phyloP scores from a whole-genome alignment of 1,140 invertebrate species.

The Drosophila kurseongensis region DNA sequence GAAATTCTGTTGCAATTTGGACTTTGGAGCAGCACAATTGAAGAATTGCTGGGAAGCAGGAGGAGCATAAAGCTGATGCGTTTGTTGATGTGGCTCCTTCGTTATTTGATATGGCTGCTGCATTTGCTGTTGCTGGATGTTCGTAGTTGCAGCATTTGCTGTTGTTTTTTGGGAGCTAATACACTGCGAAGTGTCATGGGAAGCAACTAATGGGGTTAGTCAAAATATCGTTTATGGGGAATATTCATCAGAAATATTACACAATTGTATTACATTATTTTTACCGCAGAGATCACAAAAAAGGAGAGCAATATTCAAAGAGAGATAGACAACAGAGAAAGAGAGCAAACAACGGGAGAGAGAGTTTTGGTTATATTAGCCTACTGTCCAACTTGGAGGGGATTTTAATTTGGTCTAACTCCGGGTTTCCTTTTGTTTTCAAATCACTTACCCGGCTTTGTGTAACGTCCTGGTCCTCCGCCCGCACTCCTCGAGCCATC shows the following conservation, averaged over 20 bases:
- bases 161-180: slow-evolving; percentile 52
- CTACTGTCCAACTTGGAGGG: slow-evolving; percentile 37
- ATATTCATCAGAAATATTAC: slow-evolving; percentile 4
- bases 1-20: slow-evolving; percentile 84
- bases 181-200: slow-evolving; percentile 72
- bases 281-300: slow-evolving; percentile 59
- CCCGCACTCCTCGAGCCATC: slow-evolving; percentile 84
- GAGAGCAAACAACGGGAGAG: slow-evolving; percentile 63
- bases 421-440: neutral
- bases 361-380: slow-evolving; percentile 53
- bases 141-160: slow-evolving; percentile 10
- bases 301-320: slow-evolving; percentile 45
- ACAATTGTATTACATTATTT: slow-evolving; percentile 33
- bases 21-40: slow-evolving; percentile 83
- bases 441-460: slow-evolving; percentile 72
- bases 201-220: slow-evolving; percentile 73
- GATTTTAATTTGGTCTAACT: neutral
- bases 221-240: slow-evolving; percentile 21
- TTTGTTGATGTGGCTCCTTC: slow-evolving; percentile 12
- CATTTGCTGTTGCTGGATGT: slow-evolving; percentile 7
- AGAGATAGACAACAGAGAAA: slow-evolving; percentile 52
- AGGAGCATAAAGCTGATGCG: slow-evolving; percentile 19
- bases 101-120: slow-evolving; percentile 20
- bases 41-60: slow-evolving; percentile 62
- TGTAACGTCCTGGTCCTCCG: slow-evolving; percentile 68